Conservation (phyloP, 1,140 invertebrate species). For the Leptinotarsa lineolata region DNA sequence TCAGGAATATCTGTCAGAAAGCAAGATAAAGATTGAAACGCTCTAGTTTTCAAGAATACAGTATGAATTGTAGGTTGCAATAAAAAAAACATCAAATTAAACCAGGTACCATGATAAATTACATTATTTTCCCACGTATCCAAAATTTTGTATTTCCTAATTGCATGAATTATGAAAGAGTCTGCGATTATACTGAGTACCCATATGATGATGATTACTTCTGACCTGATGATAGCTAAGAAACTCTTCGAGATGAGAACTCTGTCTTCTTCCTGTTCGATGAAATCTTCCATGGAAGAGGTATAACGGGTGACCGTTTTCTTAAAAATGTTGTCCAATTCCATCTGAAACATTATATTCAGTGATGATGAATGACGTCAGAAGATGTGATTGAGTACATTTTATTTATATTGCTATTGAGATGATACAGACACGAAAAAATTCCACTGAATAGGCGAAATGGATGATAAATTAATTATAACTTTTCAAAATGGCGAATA, state of each 20-base stretch:
- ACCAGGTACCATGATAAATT: background rate
- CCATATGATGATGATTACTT: background rate
- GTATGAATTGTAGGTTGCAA: background rate
- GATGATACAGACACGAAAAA: no score
- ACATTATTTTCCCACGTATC: background rate
- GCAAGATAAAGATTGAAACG: background rate
- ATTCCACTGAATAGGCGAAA: no score
- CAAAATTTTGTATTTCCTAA: background rate
- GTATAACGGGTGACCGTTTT: background rate
- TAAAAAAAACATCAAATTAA: background rate
- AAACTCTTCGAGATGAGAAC: background rate
- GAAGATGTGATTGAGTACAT: no score
- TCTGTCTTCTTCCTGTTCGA: background rate
- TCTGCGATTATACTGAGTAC: background rate
- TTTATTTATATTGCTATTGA: no score
- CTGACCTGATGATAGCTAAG: background rate
- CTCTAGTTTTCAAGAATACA: background rate
- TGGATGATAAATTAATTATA: no score
- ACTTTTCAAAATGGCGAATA: no score
- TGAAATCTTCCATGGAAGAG: background rate
- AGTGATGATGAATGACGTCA: no score
- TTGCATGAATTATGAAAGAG: background rate
- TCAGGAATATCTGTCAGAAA: background rate
- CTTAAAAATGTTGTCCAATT: background rate
- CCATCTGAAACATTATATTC: no score